A percentile compares a stretch with the other conserved stretches of the same genome.
Evolutionary conservation across 2,797 vertebrate species (phyloP).

Genomic region (Denticeps clupeoides): DNA sequence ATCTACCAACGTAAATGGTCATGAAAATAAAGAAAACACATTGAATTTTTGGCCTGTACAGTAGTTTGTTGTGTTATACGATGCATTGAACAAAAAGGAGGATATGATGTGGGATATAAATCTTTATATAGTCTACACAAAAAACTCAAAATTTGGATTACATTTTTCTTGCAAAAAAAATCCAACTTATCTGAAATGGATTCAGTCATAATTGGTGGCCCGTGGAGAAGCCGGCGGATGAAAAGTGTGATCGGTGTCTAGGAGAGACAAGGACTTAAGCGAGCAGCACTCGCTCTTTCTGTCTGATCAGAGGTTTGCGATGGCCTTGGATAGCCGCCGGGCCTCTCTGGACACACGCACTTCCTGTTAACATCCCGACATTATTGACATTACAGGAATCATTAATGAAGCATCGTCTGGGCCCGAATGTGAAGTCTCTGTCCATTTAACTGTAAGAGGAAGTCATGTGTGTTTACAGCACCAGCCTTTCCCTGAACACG

Average conservation of each 20-base stretch:
- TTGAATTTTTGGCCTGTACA: no score
- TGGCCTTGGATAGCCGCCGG: slow-evolving; percentile 42
- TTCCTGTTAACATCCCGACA: slow-evolving; percentile 63
- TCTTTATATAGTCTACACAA: no score
- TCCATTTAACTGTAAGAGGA: slow-evolving; percentile 29
- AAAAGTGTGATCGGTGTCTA: not conserved
- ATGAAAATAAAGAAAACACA: no score
- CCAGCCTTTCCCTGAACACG: no score
- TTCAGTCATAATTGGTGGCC: not conserved
- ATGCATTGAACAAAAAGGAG: no score
- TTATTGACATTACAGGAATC: slow-evolving; percentile 67
- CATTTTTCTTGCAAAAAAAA: no score
- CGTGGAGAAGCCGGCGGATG: not conserved
- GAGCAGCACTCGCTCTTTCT: slow-evolving; percentile 11
- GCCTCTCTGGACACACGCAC: slow-evolving; percentile 32
- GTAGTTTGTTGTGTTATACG: no score
- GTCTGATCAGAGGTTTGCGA: slow-evolving; percentile 12
- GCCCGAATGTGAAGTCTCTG: slow-evolving; percentile 25
- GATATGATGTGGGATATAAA: no score
- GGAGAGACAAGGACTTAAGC: no score
- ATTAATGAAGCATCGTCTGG: slow-evolving; percentile 57
- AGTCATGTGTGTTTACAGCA: slow-evolving; percentile 19
- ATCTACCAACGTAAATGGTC: no score
- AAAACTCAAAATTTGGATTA: no score
- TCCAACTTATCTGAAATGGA: no score